Base-by-base conservation (phyloP, 1,140 invertebrate species). In the Reticulitermes speratus region DNA sequence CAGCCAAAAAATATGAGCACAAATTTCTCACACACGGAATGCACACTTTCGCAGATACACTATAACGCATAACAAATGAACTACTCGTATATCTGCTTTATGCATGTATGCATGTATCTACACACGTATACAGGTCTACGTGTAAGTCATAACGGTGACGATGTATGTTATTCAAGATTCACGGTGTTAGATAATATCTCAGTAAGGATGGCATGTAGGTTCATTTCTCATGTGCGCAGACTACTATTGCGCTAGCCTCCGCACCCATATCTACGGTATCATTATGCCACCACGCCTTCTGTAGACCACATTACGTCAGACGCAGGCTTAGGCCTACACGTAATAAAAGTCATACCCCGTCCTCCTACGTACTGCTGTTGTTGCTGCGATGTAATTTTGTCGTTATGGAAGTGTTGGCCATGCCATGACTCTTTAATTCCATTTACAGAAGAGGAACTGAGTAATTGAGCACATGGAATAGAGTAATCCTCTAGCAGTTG, bases 321-420 rank as follows among this genome's bases (percentile, higher is more conserved):
- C 52, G 5, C 19, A 55, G 19, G 52, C 52, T 19, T 38, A 5
- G 38, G 38, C 38, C 25, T 30, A 30, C n/a, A 75, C n/a, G n/a
- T 75, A 30, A 75, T 75, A 75, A 75, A 75, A 30, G 65, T 25
- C 65, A 30, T 75, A 75, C 25, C 65, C 65, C n/a, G 25, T 75
- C n/a, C 65, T 75, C 65, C n/a, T 30, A 75, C 65, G n/a, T 75
- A 30, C 65, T 75, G 65, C 6, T 75, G 65, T 25, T 69, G 65
- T 75, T 75, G 65, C 14, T 75, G n/a, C 65, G 25, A 75, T 30
- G 65, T 75, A 75, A 75, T 75, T 75, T 75, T 75, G 65, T 75
- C 65, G 65, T 75, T 75, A 75, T 75, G 65, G 7, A 75, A 75
- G 65, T 75, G 65, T 75, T 75, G 65, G 65, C 65, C 19, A 23